phyloP scores from a whole-genome alignment of 2,113 vertebrate genomes.

The Sclerurus mexicanus region DNA sequence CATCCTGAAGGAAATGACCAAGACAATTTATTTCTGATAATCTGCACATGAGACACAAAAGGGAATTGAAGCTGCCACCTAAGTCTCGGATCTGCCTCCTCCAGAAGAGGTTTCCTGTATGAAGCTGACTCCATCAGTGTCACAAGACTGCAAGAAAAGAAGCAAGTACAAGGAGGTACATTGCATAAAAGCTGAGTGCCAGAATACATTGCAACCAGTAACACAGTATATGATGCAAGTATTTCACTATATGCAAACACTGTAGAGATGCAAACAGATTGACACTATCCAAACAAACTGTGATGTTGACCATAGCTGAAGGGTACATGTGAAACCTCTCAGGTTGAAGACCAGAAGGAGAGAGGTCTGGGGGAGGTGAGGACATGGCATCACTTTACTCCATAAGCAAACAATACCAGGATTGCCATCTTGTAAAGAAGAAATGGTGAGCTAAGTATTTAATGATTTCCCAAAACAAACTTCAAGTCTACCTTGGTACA shows the following conservation, averaged over 20 bases:
- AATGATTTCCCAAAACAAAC: not conserved
- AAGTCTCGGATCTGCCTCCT: not conserved
- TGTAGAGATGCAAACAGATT: not conserved
- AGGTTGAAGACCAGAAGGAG: not conserved
- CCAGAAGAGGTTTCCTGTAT: not conserved
- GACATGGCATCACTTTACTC: not conserved
- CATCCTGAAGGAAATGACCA: not conserved
- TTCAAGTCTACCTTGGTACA: not conserved
- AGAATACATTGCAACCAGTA: not conserved
- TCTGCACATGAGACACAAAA: not conserved
- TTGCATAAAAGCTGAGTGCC: not conserved
- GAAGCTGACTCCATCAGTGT: not conserved
- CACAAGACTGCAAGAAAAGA: not conserved
- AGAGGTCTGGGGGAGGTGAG: not conserved
- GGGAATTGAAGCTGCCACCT: not conserved
- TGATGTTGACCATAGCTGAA: not conserved
- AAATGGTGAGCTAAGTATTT: not conserved
- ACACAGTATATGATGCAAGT: fast-evolving
- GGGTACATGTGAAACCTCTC: not conserved
- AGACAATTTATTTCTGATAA: not conserved
- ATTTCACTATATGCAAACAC: not conserved
- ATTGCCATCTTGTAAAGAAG: not conserved
- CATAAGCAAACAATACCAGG: not conserved
- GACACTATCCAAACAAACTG: not conserved
- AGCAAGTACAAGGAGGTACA: not conserved